phyloP scores from a whole-genome alignment of 2,888 invertebrate species.

The Alloplasta piceator region DNA sequence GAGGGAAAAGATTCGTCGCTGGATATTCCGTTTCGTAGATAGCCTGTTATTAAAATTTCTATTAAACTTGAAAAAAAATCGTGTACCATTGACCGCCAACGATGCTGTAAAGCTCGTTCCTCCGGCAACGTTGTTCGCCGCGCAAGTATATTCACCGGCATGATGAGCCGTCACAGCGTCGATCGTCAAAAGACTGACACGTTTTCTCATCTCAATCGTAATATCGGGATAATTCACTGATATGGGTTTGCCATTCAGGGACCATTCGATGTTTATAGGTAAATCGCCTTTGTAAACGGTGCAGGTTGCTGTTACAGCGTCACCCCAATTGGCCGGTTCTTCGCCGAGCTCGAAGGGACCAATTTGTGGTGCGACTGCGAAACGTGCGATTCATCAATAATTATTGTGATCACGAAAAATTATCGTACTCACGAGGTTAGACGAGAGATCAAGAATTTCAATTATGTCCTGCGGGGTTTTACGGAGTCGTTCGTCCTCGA shows the following conservation, averaged over 20 bases:
- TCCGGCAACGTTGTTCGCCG: constrained; percentile 89
- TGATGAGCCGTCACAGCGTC: constrained; percentile 83
- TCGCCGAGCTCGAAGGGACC: constrained; percentile 90
- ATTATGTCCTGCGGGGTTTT: background rate
- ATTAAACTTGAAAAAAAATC: background rate
- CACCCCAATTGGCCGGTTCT: constrained; percentile 87
- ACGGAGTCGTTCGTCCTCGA: constrained; percentile 51
- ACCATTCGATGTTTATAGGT: constrained; percentile 89
- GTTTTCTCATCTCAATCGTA: constrained; percentile 77
- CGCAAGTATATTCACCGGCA: constrained; percentile 84
- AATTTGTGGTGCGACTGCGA: constrained; percentile 89
- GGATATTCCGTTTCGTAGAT: constrained; percentile 61
- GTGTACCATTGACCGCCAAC: constrained; percentile 83
- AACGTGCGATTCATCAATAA: background rate
- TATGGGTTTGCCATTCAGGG: constrained; percentile 86
- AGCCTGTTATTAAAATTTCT: constrained; percentile 10
- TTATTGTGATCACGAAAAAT: no score
- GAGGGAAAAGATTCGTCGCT: constrained; percentile 5
- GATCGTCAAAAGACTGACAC: constrained; percentile 83
- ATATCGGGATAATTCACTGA: constrained; percentile 66
- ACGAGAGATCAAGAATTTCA: no score
- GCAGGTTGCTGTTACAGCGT: constrained; percentile 85
- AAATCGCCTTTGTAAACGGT: constrained; percentile 88
- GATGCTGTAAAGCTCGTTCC: constrained; percentile 86
- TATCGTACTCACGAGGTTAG: no score